These are phyloP conservation scores for Copidosoma floridanum DNA, from an alignment of 1,140 invertebrate genomes.

Conservation along the genomic window DNA sequence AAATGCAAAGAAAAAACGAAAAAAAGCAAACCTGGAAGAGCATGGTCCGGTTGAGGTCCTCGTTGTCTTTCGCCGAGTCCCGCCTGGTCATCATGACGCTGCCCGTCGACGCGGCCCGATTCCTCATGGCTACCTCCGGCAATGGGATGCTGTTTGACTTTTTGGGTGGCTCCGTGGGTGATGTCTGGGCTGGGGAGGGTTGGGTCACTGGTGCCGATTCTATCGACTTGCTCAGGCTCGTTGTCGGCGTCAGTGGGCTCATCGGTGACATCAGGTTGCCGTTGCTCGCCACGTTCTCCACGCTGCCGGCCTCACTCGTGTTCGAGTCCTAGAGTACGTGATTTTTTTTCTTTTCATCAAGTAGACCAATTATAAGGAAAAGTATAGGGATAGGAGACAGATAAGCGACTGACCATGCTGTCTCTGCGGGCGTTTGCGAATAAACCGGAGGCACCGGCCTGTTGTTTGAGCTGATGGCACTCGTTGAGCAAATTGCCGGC, in stretches of 20 bases:
- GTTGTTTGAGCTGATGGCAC: constrained; percentile 46
- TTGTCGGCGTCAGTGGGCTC: constrained; percentile 15
- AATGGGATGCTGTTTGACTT: constrained; percentile 35
- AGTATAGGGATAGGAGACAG: too few species aligned
- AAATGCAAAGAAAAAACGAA: too few species aligned
- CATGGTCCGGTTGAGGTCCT: constrained; percentile 89
- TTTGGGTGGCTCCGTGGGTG: constrained; percentile 25
- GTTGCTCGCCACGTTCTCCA: constrained; percentile 43
- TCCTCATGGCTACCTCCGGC: constrained; percentile 54
- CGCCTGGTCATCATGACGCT: constrained; percentile 48
- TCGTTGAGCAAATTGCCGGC: constrained; percentile 44
- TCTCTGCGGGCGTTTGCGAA: constrained; percentile 41
- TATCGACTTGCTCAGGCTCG: constrained; percentile 41
- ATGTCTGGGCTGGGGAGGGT: background rate
- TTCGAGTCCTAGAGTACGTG: constrained; percentile 45
- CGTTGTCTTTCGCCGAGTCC: constrained; percentile 43
- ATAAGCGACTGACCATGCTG: constrained; percentile 47
- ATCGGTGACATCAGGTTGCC: constrained; percentile 33
- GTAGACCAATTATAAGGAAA: too few species aligned
- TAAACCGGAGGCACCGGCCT: constrained; percentile 33
- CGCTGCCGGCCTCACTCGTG: constrained; percentile 46
- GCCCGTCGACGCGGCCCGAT: constrained; percentile 54
- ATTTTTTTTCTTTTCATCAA: too few species aligned
- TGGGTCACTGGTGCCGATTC: constrained; percentile 42
- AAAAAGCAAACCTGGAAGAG: constrained; percentile 72